Conservation (phyloP, 2,113 vertebrate species). For the Falco punctatus region DNA sequence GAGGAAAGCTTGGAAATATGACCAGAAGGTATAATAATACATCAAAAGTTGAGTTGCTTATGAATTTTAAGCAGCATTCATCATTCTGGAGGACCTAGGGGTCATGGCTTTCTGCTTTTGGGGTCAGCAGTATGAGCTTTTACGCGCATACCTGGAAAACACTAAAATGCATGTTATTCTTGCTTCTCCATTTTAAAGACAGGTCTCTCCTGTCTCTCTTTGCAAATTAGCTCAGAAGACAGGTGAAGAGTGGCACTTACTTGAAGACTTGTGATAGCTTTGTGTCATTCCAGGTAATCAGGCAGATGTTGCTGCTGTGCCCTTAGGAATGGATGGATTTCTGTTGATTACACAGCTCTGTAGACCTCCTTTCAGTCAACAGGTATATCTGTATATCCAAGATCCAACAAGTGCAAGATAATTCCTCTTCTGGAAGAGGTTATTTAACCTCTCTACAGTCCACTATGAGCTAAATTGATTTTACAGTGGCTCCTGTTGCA, state of each 20-base stretch:
- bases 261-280: background rate
- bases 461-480: background rate
- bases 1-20: background rate
- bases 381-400: background rate
- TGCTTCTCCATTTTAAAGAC: background rate
- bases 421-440: background rate
- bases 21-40: background rate
- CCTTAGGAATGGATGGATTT: background rate
- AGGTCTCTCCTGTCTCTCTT: background rate
- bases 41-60: background rate
- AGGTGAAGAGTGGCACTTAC: background rate
- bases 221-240: background rate
- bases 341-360: background rate
- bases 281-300: background rate
- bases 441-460: background rate
- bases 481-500: background rate
- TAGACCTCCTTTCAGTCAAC: background rate
- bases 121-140: background rate
- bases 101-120: background rate
- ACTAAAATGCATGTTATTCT: background rate
- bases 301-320: background rate
- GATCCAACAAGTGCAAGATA: background rate
- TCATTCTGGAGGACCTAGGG: background rate
- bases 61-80: slow-evolving; percentile 22
- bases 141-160: background rate